A percentile compares a stretch with the other conserved stretches of the same genome.
Conservation (phyloP, 2,888 invertebrate species). For the Volucella bombylans region DNA sequence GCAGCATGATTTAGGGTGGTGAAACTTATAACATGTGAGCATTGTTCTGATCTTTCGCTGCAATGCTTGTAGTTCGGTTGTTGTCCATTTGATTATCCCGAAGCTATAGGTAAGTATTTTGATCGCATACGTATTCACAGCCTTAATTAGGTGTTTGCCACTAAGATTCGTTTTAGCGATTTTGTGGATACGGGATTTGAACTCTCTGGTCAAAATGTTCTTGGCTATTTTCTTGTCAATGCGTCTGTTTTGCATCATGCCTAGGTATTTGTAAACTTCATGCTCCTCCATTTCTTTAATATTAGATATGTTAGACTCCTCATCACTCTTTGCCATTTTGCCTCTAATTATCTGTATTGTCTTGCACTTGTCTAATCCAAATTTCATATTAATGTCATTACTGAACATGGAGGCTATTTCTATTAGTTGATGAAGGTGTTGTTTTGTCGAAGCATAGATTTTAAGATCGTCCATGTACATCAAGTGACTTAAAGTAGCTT, state of each 20-base stretch:
- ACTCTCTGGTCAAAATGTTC: conserved; percentile 32
- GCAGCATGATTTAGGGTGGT: no score
- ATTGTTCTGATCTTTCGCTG: conserved; percentile 28
- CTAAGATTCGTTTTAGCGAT: conserved; percentile 3
- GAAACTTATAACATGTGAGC: conserved; percentile 26
- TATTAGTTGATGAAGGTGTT: no score
- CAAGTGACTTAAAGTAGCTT: no score
- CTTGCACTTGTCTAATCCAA: conserved; percentile 15
- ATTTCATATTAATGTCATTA: conserved; percentile 36
- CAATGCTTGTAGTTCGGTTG: conserved; percentile 36
- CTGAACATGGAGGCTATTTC: no score
- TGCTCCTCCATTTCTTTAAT: conserved; percentile 46
- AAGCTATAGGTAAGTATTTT: conserved; percentile 41
- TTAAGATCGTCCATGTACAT: no score
- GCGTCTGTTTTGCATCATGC: conserved; percentile 23
- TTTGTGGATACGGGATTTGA: conserved; percentile 3
- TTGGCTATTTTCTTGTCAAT: conserved; percentile 40
- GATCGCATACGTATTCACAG: conserved; percentile 43
- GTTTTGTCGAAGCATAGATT: no score
- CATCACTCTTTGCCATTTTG: conserved; percentile 9
- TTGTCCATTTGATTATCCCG: neutral
- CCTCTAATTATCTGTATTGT: neutral
- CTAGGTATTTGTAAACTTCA: neutral
- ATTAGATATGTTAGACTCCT: neutral
- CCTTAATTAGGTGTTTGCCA: conserved; percentile 45